These are phyloP conservation scores for Hymenochirus boettgeri DNA, from an alignment of 2,113 vertebrate genomes.

Conservation along the genomic window DNA sequence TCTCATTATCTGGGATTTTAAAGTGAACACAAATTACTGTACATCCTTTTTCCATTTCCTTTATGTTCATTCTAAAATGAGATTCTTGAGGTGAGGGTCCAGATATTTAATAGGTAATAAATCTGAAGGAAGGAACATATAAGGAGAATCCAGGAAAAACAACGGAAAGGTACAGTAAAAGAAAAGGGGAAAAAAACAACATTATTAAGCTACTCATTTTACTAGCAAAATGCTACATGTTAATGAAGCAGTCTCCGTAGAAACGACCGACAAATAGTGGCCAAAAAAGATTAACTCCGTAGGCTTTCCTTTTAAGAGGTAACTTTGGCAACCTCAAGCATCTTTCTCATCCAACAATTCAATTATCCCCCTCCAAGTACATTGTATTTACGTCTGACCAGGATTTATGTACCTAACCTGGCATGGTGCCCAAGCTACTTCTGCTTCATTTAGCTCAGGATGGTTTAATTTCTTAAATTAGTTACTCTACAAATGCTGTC, in stretches of 20 bases:
- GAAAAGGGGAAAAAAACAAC: not conserved
- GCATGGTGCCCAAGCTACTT: not conserved
- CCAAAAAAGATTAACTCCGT: not conserved
- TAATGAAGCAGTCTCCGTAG: not conserved
- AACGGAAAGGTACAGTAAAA: not conserved
- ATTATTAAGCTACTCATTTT: not conserved
- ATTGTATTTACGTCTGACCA: not conserved
- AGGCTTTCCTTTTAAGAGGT: not conserved
- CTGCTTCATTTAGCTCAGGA: not conserved
- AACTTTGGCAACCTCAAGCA: not conserved
- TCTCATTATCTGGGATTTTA: not conserved
- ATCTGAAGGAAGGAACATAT: no score
- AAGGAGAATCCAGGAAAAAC: not conserved
- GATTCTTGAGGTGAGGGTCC: not conserved
- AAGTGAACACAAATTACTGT: not conserved
- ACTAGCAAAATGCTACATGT: not conserved
- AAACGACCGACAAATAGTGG: not conserved
- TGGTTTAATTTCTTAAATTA: constrained; percentile 1
- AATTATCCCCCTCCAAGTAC: not conserved
- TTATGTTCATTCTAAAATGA: not conserved
- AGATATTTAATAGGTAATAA: not conserved
- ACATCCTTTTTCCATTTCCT: constrained; percentile 8
- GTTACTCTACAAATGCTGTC: not conserved
- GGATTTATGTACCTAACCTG: not conserved
- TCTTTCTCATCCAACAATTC: not conserved